Percentiles rank a stretch among this genome's conserved stretches.
Conservation (phyloP, 2,888 invertebrate species). For the Meganola albula region DNA sequence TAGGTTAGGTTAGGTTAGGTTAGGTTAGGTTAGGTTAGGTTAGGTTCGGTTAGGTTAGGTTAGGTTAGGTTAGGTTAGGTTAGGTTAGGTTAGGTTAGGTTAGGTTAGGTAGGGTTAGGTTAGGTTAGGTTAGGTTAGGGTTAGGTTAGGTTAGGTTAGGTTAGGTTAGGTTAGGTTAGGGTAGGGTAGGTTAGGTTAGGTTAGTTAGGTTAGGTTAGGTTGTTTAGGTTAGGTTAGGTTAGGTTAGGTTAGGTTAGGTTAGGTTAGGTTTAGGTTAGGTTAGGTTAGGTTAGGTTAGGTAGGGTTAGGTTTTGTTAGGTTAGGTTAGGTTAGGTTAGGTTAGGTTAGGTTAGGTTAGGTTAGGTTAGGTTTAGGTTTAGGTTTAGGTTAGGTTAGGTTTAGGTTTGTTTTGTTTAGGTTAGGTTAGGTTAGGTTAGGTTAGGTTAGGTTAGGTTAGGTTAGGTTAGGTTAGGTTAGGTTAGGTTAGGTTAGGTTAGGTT, state of each 20-base stretch:
- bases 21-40: conserved; percentile 7
- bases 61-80: not conserved
- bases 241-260: conserved; percentile 14
- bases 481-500: conserved; percentile 17
- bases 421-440: conserved; percentile 33
- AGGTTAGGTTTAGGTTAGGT: conserved; percentile 22
- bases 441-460: conserved; percentile 17
- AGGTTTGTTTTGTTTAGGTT: conserved; percentile 28
- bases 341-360: conserved; percentile 23
- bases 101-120: conserved; percentile 11
- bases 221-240: conserved; percentile 18
- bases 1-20: conserved; percentile 4
- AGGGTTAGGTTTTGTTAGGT: conserved; percentile 23
- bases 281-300: conserved; percentile 23
- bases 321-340: conserved; percentile 29
- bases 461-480: conserved; percentile 17
- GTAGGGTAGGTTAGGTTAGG: conserved; percentile 17
- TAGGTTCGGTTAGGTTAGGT: too few species aligned
- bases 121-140: conserved; percentile 11
- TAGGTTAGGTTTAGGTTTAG: conserved; percentile 30
- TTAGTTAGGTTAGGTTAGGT: conserved; percentile 25
- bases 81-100: conserved; percentile 14
- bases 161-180: conserved; percentile 14
- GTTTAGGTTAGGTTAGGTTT: conserved; percentile 28
- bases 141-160: conserved; percentile 13